Base-by-base conservation (phyloP, 2,113 vertebrate genomes). In the Willisornis vidua region DNA sequence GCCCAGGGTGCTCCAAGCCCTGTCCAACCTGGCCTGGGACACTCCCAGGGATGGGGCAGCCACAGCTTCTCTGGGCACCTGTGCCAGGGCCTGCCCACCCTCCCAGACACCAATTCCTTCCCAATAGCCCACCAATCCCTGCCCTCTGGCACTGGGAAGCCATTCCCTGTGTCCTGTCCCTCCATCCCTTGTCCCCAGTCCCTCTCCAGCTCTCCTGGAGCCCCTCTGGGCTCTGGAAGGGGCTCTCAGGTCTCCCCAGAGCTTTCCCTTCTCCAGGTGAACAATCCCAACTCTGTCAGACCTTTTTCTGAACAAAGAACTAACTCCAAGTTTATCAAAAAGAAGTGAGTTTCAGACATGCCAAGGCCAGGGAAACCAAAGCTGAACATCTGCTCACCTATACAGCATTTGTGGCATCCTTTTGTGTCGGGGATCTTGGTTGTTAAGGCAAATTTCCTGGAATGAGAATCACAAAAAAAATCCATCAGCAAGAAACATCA, bases 361-460 rank as follows among this genome's bases (percentile, higher is more conserved):
- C 26, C 51, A 71, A 39, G 33, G 19, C 13, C 29, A 63, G n/a
- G 57, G 15, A 7, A 65, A 41, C 12, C 37, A 51, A n/a, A 82
- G 37, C 11, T 25, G 57, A 28, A 67, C 10, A 11, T 12, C 18
- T 55, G 97, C 99, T 98, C 93, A 99, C 99, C 99, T 90, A 99
- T 99, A 94, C 99, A 99, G 97, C 99, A 99, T 97, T 99, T 99
- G 97, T 99, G 99, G 95, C 99, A 99, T 91, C 99, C 99, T 98
- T 99, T 99, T 90, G 99, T 99, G 95, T 99, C 99, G 2, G 99
- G 99, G 97, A 99, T 99, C 97, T 99, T 99, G 63, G 99, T 99
- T 3, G 99, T 99, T 97, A 99, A 97, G 96, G 99, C 99, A 80
- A 99, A 99, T 81, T 99, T 99, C 98, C 99, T 99, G 98, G 85